A percentile compares a stretch with the other conserved stretches of the same genome.
phyloP scores from a whole-genome alignment of 2,888 invertebrate genomes.

The Watsonalla cultraria region DNA sequence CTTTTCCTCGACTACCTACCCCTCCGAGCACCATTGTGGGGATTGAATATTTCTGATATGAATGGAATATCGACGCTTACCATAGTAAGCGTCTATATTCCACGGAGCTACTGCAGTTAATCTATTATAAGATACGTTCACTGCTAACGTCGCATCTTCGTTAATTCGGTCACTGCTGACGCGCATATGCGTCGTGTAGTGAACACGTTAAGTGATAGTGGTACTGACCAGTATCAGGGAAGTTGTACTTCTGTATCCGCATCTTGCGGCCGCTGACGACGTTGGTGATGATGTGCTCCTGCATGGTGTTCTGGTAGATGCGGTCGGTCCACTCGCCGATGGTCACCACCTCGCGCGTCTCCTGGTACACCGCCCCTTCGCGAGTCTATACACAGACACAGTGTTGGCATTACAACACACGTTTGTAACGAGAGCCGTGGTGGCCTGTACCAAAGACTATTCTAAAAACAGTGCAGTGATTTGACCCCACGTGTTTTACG shows the following conservation, averaged over 20 bases:
- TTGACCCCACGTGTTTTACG: not conserved
- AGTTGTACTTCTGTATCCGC: constrained; percentile 95
- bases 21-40: too few species aligned
- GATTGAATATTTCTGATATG: too few species aligned
- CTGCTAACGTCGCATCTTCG: too few species aligned
- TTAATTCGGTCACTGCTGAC: too few species aligned
- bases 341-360: constrained; percentile 93
- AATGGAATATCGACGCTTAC: too few species aligned
- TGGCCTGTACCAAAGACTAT: too few species aligned
- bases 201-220: not conserved
- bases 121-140: too few species aligned
- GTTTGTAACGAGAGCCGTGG: not conserved
- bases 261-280: constrained; percentile 95
- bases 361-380: constrained; percentile 91
- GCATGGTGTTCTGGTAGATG: constrained; percentile 95
- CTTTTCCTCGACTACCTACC: too few species aligned
- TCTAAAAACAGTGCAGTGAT: not conserved
- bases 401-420: not conserved
- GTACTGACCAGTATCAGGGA: constrained; percentile 90
- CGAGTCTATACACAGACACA: constrained; percentile 80
- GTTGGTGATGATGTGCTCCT: constrained; percentile 95
- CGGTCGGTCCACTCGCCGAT: constrained; percentile 96
- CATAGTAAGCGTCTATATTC: not conserved
- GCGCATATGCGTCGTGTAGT: too few species aligned
- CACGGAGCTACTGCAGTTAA: too few species aligned